Percentiles rank a stretch among this genome's conserved stretches.
Evolutionary conservation across 2,888 invertebrate species (phyloP).

Genomic region (Pardosa pseudoannulata): DNA sequence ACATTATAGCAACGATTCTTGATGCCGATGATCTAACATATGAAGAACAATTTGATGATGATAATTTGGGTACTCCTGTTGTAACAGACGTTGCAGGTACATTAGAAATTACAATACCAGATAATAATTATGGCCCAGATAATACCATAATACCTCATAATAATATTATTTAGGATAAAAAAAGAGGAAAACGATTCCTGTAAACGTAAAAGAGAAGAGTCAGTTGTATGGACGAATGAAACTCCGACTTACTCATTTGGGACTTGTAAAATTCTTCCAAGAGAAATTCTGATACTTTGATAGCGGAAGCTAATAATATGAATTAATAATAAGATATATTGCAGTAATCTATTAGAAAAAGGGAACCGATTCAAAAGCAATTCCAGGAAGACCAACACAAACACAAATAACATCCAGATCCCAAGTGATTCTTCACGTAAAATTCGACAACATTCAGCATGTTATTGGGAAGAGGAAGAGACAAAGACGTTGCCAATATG

Average conservation of each 20-base stretch:
- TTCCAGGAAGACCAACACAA: neutral
- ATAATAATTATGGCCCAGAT: neutral
- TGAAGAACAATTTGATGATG: slow-evolving; percentile 20
- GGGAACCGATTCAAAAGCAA: neutral
- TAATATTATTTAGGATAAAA: neutral
- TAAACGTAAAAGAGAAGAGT: neutral
- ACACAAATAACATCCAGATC: slow-evolving; percentile 12
- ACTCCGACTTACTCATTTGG: neutral
- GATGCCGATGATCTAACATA: slow-evolving; percentile 3
- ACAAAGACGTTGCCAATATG: slow-evolving; percentile 11
- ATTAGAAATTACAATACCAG: slow-evolving; percentile 19
- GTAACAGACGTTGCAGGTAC: slow-evolving; percentile 14
- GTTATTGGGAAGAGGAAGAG: neutral
- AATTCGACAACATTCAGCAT: slow-evolving; percentile 13
- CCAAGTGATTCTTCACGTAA: neutral
- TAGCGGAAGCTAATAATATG: slow-evolving; percentile 4
- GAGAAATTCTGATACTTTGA: neutral
- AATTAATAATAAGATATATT: neutral
- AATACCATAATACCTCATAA: too few species aligned
- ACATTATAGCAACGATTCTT: neutral
- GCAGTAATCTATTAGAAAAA: slow-evolving; percentile 20
- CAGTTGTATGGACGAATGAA: neutral
- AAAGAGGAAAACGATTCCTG: neutral
- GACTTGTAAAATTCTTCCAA: neutral
- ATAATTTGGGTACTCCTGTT: slow-evolving; percentile 18